Evolutionary conservation across 1,140 invertebrate genomes (phyloP).

Genomic region (Scaptomyza pallida): DNA sequence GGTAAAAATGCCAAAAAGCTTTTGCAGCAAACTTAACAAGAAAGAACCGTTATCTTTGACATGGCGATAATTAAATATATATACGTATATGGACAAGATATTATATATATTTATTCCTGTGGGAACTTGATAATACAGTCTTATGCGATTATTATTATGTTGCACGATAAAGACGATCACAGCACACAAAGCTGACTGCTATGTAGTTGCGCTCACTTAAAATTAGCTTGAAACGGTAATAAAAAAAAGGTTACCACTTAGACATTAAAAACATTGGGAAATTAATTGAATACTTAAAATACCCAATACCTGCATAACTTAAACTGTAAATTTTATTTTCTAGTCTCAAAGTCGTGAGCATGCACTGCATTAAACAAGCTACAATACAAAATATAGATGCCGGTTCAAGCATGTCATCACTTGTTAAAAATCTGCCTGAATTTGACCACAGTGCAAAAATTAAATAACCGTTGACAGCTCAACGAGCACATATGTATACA

Average conservation of each 20-base stretch:
- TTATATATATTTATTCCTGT: too few relatives aligned
- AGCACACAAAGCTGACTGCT: too few relatives aligned
- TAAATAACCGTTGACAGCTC: constrained; percentile 54
- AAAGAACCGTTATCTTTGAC: background rate
- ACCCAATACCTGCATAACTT: background rate
- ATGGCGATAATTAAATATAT: background rate
- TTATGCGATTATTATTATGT: too few relatives aligned
- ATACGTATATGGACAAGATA: background rate
- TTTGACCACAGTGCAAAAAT: constrained; percentile 5
- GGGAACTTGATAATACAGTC: too few relatives aligned
- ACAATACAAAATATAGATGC: background rate
- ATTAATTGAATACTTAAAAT: background rate
- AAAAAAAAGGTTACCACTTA: background rate
- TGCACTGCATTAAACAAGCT: background rate
- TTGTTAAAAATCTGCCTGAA: background rate
- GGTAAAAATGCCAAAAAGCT: background rate
- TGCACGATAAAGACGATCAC: too few relatives aligned
- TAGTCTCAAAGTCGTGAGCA: background rate
- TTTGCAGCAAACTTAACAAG: background rate
- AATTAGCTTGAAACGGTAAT: background rate
- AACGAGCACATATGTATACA: constrained; percentile 41
- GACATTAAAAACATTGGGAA: background rate
- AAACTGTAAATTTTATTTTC: background rate
- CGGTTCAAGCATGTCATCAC: background rate
- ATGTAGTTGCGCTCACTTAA: too few relatives aligned